Evolutionary conservation across 2,888 invertebrate genomes (phyloP), one percentile per base, ranked within the genome.

Genomic region (Cheilosia impressa): DNA sequence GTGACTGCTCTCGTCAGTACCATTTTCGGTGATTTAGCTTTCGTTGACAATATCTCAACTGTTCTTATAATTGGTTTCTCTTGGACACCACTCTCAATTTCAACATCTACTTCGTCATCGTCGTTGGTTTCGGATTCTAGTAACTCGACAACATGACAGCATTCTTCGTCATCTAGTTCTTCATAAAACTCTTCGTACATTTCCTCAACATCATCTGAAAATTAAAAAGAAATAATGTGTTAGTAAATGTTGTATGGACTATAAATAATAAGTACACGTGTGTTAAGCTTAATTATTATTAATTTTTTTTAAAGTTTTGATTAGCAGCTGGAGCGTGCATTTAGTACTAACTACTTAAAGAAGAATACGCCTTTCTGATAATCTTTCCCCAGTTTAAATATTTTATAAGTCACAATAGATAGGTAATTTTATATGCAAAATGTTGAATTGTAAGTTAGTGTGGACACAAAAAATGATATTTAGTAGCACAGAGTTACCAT

Each of bases 11-110:
- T 13, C 9, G 6, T 50, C 2, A 10, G 1, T 4, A 5, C 17
- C 24, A 1, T 27, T 50, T 34, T 19, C 34, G n/a, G 19, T 27
- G 19, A 10, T 52, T 47, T 62, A 0, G 7, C 10, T 13, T n/a
- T 5, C 7, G 75, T 43, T 10, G 9, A 3, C 17, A 79, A 13
- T 53, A 79, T 73, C 52, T 79, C 65, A 66, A 66, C 38, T 1
- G 55, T 65, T 65, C 55, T 13, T 15, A 73, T 79, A 10, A 66
- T 34, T n/a, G 73, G 58, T 24, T 66, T 72, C 13, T 65, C 41
- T 2, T 24, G 17, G 19, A 22, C 31, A 38, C 1, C 1, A 1
- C 15, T 38, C 24, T 15, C 24, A 15, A 4, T 7, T n/a, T 47
- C 19, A 17, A n/a, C 15, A 27, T 34, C 2, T 5, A 22, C 43